A percentile compares a stretch with the other conserved stretches of the same genome.
Evolutionary conservation across 2,888 invertebrate genomes (phyloP).

Genomic region (Sinohyriopsis cumingii): DNA sequence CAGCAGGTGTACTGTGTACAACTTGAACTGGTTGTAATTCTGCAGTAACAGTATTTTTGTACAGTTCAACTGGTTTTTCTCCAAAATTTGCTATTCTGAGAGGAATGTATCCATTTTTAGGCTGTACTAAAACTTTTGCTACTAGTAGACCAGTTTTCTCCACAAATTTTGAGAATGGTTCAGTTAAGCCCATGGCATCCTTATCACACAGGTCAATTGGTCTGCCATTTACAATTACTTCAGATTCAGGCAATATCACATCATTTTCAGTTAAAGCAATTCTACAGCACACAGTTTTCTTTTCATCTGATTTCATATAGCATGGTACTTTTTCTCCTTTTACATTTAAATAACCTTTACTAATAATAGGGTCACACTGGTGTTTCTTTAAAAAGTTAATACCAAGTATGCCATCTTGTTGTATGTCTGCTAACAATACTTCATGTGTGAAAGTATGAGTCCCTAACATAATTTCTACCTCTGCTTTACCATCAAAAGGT

Average conservation of each 20-base stretch:
- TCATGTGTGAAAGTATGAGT: no score
- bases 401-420: no score
- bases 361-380: no score
- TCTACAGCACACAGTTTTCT: slow-evolving; percentile 5
- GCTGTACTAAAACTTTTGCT: slow-evolving; percentile 14
- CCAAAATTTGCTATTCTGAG: slow-evolving; percentile 10
- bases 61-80: slow-evolving; percentile 4
- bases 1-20: background rate
- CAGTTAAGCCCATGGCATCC: background rate
- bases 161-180: slow-evolving; percentile 6
- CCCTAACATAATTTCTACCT: no score
- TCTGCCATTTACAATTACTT: slow-evolving; percentile 12
- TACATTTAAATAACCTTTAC: no score
- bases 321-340: no score
- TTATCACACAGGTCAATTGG: background rate
- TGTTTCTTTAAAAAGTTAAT: no score
- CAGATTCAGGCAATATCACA: slow-evolving; percentile 1
- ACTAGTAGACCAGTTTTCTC: slow-evolving; percentile 8
- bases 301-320: background rate
- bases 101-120: slow-evolving; percentile 11
- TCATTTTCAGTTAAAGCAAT: slow-evolving; percentile 9
- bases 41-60: slow-evolving; percentile 13
- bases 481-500: no score
- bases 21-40: slow-evolving; percentile 6
- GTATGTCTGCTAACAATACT: no score